Evolutionary conservation across 2,113 vertebrate species (phyloP), one percentile per base, ranked within the genome.

Genomic region (Actinemys pallida): DNA sequence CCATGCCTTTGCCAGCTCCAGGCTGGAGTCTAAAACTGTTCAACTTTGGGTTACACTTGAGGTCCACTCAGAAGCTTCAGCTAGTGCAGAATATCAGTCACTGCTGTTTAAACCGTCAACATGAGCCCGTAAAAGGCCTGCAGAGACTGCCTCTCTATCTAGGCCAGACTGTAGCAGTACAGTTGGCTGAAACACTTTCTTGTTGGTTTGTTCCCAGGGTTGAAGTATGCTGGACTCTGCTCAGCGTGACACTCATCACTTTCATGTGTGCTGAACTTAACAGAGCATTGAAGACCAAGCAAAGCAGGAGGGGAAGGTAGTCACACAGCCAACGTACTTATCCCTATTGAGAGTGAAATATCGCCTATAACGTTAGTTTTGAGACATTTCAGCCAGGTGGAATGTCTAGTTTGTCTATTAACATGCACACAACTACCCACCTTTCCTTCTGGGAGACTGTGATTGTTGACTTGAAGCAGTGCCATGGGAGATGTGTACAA

Each of bases 121-220:
- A n/a, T 8, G 14, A 35, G 62, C 62, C 16, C 8, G 17, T n/a
- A n/a, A 35, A 65, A n/a, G 14, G 1, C 24, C 53, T 56, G 0
- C 0, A 13, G 24, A 20, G 49, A 42, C 12, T 1, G 1, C 35
- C 31, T 72, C 0, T 0, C 9, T 6, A 56, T 10, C 3, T 2
- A 0, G 62, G 39, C 45, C 82, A 83, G 89, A 45, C 75, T 92
- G 89, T 52, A 19, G 83, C 35, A 79, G 84, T 65, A 72, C 25
- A 86, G 50, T 3, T 0, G 76, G 39, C n/a, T 10, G 39, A 2
- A 56, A 12, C 50, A 90, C 62, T 20, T 86, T 42, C 4, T 2
- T 19, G 35, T 1, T 69, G 35, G 31, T n/a, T 69, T 69, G 35
- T 17, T n/a, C 35, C 35, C 35, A 20, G 16, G 35, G 16, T 5